Percentiles rank a stretch among this genome's conserved stretches.
These are phyloP conservation scores for Atrichornis clamosus DNA, from an alignment of 2,113 vertebrate species.

Conservation along the genomic window DNA sequence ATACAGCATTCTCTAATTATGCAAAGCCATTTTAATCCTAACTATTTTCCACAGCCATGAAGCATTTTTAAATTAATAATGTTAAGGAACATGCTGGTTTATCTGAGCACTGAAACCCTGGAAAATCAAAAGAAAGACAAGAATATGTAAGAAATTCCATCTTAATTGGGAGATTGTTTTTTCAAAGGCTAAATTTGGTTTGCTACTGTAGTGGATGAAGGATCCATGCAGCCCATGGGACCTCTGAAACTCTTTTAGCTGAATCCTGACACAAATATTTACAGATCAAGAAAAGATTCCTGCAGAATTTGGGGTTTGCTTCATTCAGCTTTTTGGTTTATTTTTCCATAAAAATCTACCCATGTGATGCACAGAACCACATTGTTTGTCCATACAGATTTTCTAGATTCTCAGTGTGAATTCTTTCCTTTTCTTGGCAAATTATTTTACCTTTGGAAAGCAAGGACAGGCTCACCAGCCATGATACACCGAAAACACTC, in stretches of 20 bases:
- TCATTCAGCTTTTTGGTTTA: neutral
- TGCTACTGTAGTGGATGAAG: neutral
- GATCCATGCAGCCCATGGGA: neutral
- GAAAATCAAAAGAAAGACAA: neutral
- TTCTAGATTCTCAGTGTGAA: neutral
- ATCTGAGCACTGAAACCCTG: neutral
- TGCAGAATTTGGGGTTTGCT: neutral
- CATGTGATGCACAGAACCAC: neutral
- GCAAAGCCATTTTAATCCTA: neutral
- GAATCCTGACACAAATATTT: neutral
- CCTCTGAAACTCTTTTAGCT: neutral
- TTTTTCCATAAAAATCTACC: neutral
- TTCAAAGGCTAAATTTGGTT: neutral
- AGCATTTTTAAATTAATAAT: neutral
- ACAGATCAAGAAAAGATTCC: neutral
- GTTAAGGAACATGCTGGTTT: neutral
- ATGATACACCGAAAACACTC: neutral
- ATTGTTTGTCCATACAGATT: neutral
- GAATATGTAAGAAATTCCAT: neutral
- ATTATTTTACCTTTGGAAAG: neutral
- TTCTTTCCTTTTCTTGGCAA: neutral
- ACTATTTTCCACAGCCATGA: neutral
- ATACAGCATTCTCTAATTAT: neutral
- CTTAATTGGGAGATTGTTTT: neutral
- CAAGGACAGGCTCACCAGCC: neutral